These are phyloP conservation scores for Tyto alba DNA, from an alignment of 2,113 vertebrate species.

Conservation along the genomic window DNA sequence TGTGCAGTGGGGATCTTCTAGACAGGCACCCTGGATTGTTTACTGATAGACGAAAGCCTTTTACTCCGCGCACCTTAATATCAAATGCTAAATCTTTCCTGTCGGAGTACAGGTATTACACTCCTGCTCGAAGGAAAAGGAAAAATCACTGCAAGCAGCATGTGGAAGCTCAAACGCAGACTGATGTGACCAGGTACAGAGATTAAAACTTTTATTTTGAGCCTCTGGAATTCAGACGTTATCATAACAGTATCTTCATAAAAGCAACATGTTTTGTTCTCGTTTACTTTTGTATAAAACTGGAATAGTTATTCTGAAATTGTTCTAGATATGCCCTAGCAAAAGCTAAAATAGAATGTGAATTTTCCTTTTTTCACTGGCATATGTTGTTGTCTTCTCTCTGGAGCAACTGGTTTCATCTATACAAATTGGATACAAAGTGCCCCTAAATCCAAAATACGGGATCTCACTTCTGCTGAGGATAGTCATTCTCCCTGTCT, in stretches of 20 bases:
- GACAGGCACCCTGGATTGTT: conserved; percentile 84
- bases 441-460: background rate
- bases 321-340: background rate
- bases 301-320: background rate
- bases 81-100: conserved; percentile 84
- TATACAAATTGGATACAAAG: background rate
- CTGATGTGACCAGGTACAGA: conserved; percentile 78
- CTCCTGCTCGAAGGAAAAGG: conserved; percentile 73
- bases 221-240: background rate
- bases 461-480: background rate
- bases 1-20: conserved; percentile 81
- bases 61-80: conserved; percentile 88
- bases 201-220: background rate
- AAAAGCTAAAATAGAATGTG: background rate
- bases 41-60: conserved; percentile 77
- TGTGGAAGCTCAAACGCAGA: conserved; percentile 72
- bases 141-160: background rate
- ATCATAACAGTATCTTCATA: background rate
- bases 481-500: background rate
- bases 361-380: background rate
- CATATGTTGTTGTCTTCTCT: background rate
- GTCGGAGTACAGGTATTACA: conserved; percentile 87
- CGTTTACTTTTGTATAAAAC: background rate
- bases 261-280: background rate
- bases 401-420: background rate